Percentiles rank a stretch among this genome's conserved stretches.
These are phyloP conservation scores for Corythoichthys haematopterus DNA, from an alignment of 2,113 vertebrate species.

Conservation along the genomic window DNA sequence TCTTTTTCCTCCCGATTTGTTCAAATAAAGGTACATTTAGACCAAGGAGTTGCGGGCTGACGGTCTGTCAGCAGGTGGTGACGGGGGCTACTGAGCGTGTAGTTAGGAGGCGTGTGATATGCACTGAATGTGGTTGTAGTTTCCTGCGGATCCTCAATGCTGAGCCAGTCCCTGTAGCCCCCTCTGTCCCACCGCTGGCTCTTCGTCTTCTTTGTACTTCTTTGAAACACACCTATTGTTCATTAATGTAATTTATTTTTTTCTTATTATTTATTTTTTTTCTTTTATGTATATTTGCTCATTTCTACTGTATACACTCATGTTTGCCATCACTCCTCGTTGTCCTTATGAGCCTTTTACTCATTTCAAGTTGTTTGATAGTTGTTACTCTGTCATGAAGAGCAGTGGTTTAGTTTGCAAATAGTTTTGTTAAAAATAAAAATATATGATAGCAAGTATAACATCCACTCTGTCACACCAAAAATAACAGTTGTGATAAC, in stretches of 20 bases:
- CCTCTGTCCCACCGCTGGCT: slow-evolving; percentile 38
- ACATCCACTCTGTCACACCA: background rate
- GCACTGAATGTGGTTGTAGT: slow-evolving; percentile 67
- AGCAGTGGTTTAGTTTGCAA: slow-evolving; percentile 12
- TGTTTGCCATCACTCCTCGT: slow-evolving; percentile 68
- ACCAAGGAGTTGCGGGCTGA: slow-evolving; percentile 38
- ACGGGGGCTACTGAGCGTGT: slow-evolving; percentile 55
- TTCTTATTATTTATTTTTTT: slow-evolving; percentile 57
- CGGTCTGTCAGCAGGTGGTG: slow-evolving; percentile 29
- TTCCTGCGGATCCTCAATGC: slow-evolving; percentile 78
- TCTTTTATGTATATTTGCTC: slow-evolving; percentile 67
- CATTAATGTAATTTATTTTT: slow-evolving; percentile 56
- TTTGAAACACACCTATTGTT: slow-evolving; percentile 40
- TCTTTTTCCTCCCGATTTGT: slow-evolving; percentile 9
- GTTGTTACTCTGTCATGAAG: slow-evolving; percentile 1
- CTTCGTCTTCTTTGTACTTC: slow-evolving; percentile 46
- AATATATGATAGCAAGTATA: background rate
- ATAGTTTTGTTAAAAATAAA: slow-evolving; percentile 4
- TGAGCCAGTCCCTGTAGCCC: slow-evolving; percentile 73
- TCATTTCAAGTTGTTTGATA: slow-evolving; percentile 2
- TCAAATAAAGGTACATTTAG: slow-evolving; percentile 33
- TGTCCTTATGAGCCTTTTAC: slow-evolving; percentile 10
- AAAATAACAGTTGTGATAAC: background rate
- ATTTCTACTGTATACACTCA: slow-evolving; percentile 74
- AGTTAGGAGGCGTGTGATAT: slow-evolving; percentile 52